A percentile compares a stretch with the other conserved stretches of the same genome.
Conservation (phyloP, 2,888 invertebrate genomes). For the Oxytorus armatus region DNA sequence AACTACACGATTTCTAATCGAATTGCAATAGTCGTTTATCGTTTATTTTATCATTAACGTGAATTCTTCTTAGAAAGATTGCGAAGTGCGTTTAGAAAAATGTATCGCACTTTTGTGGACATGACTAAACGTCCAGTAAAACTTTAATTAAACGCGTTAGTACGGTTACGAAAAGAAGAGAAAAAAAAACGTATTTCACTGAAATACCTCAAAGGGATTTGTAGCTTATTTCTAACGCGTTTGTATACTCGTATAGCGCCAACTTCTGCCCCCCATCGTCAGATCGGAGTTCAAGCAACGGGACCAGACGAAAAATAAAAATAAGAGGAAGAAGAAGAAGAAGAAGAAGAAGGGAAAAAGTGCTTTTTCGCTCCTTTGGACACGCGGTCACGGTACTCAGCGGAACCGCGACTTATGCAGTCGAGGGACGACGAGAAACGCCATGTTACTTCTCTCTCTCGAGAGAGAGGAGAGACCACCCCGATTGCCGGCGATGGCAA, state of each 20-base stretch:
- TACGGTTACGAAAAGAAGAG: background rate
- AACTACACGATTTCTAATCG: too few relatives aligned
- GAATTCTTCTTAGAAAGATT: too few relatives aligned
- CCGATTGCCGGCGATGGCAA: slow-evolving; percentile 47
- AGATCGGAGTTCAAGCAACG: slow-evolving; percentile 26
- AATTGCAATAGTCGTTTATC: too few relatives aligned
- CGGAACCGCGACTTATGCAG: slow-evolving; percentile 48
- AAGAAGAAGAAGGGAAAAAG: slow-evolving; percentile 22
- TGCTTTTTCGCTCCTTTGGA: slow-evolving; percentile 45
- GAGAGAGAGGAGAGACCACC: slow-evolving; percentile 57
- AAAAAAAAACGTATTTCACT: background rate
- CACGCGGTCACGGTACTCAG: slow-evolving; percentile 45
- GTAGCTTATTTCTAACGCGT: background rate
- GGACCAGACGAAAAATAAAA: slow-evolving; percentile 16
- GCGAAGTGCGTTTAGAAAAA: too few relatives aligned
- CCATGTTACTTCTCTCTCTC: background rate
- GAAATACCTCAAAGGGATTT: background rate
- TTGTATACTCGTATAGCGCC: slow-evolving; percentile 1
- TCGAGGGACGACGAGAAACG: slow-evolving; percentile 30
- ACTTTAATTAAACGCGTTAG: background rate
- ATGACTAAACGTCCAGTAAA: too few relatives aligned
- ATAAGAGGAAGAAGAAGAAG: background rate
- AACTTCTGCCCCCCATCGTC: slow-evolving; percentile 12
- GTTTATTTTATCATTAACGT: too few relatives aligned
- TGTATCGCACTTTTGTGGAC: too few relatives aligned